These are phyloP conservation scores for Notechis scutatus DNA, from an alignment of 2,113 vertebrate genomes.

Conservation along the genomic window DNA sequence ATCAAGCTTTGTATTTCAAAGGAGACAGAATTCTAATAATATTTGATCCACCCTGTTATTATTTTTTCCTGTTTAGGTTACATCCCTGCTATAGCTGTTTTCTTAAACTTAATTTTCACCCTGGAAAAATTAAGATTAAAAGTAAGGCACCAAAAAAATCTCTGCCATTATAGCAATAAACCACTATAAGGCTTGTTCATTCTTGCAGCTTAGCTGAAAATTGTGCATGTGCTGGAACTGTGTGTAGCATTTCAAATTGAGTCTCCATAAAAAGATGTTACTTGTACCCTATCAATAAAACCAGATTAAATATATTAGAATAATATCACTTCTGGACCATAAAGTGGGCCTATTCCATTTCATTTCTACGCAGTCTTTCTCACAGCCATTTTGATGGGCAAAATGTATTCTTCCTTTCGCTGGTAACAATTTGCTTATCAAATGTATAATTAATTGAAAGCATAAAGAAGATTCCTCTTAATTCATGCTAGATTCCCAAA, in stretches of 20 bases:
- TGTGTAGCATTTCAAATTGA: slow-evolving; percentile 35
- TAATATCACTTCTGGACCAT: slow-evolving; percentile 26
- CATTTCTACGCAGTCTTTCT: slow-evolving; percentile 55
- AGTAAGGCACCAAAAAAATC: slow-evolving; percentile 79
- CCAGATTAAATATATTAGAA: slow-evolving; percentile 52
- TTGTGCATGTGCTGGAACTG: slow-evolving; percentile 48
- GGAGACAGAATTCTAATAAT: slow-evolving; percentile 70
- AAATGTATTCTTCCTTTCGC: slow-evolving; percentile 46
- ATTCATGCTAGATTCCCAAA: slow-evolving; percentile 64
- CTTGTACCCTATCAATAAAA: slow-evolving; percentile 51
- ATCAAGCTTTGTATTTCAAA: slow-evolving; percentile 71
- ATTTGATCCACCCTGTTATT: slow-evolving; percentile 69
- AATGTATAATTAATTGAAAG: slow-evolving; percentile 62
- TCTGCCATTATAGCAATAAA: slow-evolving; percentile 65
- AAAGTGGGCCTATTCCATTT: slow-evolving; percentile 53
- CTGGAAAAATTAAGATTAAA: slow-evolving; percentile 79
- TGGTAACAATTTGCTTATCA: slow-evolving; percentile 65
- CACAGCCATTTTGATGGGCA: slow-evolving; percentile 52
- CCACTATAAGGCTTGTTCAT: slow-evolving; percentile 50
- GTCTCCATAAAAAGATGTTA: slow-evolving; percentile 55
- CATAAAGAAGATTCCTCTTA: slow-evolving; percentile 57
- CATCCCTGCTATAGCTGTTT: slow-evolving; percentile 76
- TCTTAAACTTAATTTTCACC: slow-evolving; percentile 75
- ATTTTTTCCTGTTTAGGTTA: slow-evolving; percentile 65
- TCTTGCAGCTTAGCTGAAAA: slow-evolving; percentile 52